These are phyloP conservation scores for Gallinago stenura DNA, from an alignment of 2,797 vertebrate genomes.

Conservation along the genomic window DNA sequence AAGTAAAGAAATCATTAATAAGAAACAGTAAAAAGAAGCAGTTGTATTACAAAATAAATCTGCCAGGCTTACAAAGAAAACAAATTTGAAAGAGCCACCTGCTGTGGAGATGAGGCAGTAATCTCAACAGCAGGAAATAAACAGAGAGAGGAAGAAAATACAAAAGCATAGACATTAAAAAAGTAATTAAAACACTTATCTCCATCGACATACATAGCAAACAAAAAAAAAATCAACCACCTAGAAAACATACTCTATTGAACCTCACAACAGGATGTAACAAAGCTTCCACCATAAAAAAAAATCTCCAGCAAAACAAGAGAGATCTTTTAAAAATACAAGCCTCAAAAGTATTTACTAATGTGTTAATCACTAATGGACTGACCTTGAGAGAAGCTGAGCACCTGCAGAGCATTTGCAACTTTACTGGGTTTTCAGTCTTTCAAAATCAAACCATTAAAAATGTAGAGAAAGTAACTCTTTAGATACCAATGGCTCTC, in stretches of 20 bases:
- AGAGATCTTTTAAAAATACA: slow-evolving; percentile 51
- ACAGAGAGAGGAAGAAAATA: slow-evolving; percentile 76
- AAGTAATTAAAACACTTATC: slow-evolving; percentile 89
- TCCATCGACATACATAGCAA: slow-evolving; percentile 80
- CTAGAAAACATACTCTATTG: slow-evolving; percentile 75
- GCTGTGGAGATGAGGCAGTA: slow-evolving; percentile 84
- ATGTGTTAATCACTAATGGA: slow-evolving; percentile 71
- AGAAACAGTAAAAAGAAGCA: slow-evolving; percentile 75
- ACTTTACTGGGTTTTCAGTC: not conserved
- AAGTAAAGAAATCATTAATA: slow-evolving; percentile 78
- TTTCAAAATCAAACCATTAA: not conserved
- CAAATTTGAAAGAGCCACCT: slow-evolving; percentile 82
- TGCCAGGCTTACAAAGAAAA: slow-evolving; percentile 76
- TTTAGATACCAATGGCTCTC: not conserved
- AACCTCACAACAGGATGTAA: slow-evolving; percentile 75
- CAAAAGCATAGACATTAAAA: slow-evolving; percentile 85
- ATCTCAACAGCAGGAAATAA: slow-evolving; percentile 84
- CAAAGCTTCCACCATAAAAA: slow-evolving; percentile 64
- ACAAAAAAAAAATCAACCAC: slow-evolving; percentile 63
- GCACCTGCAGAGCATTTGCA: slow-evolving; percentile 55
- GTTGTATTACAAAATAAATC: slow-evolving; percentile 83
- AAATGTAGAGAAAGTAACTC: slow-evolving; percentile 9
- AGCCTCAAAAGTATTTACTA: slow-evolving; percentile 58
- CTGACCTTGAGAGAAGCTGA: slow-evolving; percentile 51
- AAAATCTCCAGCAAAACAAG: slow-evolving; percentile 37